Conservation (phyloP, 1,140 invertebrate genomes). For the Spodoptera frugiperda region DNA sequence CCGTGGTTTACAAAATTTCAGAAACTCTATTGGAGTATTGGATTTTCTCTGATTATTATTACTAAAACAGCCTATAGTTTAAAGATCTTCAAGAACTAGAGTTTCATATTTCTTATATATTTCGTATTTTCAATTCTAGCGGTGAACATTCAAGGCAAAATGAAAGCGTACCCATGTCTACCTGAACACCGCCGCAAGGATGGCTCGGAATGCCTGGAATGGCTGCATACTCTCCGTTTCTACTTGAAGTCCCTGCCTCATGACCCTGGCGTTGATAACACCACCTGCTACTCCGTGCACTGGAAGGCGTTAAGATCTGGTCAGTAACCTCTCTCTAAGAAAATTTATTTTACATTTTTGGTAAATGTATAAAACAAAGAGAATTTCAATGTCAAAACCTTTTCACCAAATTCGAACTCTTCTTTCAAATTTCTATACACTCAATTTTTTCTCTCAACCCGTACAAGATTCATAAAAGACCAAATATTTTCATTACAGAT, state of each 20-base stretch:
- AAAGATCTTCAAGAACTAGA: too few relatives aligned
- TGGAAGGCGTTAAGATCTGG: constrained; percentile 91
- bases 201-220: constrained; percentile 91
- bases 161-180: constrained; percentile 90
- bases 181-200: constrained; percentile 87
- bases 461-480: not conserved
- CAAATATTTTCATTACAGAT: constrained; percentile 64
- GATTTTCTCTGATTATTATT: too few relatives aligned
- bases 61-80: too few relatives aligned
- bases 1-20: too few relatives aligned
- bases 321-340: constrained; percentile 47
- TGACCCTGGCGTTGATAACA: constrained; percentile 83
- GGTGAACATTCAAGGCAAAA: constrained; percentile 80
- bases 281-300: constrained; percentile 93
- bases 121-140: constrained; percentile 57
- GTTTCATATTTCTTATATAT: too few relatives aligned
- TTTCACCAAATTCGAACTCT: too few relatives aligned
- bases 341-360: not conserved
- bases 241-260: constrained; percentile 89
- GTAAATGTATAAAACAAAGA: too few relatives aligned
- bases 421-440: too few relatives aligned
- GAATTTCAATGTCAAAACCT: too few relatives aligned
- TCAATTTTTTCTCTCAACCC: too few relatives aligned
- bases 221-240: constrained; percentile 91
- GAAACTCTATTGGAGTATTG: too few relatives aligned